Conservation (phyloP, 2,113 vertebrate genomes). For the Salvelinus namaycush region DNA sequence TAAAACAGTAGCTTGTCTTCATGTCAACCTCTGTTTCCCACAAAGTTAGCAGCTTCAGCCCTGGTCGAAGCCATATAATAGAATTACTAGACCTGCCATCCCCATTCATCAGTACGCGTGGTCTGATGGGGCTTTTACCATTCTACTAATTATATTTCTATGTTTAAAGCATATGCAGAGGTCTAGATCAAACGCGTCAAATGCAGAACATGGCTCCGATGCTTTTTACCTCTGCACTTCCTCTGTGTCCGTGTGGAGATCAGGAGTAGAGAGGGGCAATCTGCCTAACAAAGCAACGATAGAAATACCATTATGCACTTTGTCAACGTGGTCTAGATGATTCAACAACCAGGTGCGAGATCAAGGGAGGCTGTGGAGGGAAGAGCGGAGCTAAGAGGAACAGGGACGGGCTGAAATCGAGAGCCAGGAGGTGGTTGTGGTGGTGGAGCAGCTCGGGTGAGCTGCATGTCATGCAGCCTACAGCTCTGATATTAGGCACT, state of each 20-base stretch:
- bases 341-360: background rate
- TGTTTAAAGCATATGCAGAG: too few relatives aligned
- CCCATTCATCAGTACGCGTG: too few relatives aligned
- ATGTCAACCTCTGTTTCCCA: background rate
- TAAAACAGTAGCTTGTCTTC: background rate
- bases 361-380: background rate
- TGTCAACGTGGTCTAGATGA: background rate
- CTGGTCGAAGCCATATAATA: background rate
- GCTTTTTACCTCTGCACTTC: background rate
- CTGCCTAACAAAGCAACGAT: background rate
- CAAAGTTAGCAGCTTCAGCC: slow-evolving; percentile 14
- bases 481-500: too few relatives aligned
- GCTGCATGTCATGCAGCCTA: too few relatives aligned
- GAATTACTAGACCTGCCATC: too few relatives aligned
- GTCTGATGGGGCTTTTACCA: too few relatives aligned
- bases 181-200: too few relatives aligned
- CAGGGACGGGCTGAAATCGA: background rate
- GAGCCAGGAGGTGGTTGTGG: background rate
- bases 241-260: background rate
- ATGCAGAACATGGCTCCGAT: too few relatives aligned
- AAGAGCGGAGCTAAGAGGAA: background rate
- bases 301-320: background rate
- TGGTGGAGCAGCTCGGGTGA: too few relatives aligned
- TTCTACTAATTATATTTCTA: too few relatives aligned
- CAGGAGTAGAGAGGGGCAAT: background rate